phyloP scores from a whole-genome alignment of 2,888 invertebrate species.

The Deilephila elpenor region DNA sequence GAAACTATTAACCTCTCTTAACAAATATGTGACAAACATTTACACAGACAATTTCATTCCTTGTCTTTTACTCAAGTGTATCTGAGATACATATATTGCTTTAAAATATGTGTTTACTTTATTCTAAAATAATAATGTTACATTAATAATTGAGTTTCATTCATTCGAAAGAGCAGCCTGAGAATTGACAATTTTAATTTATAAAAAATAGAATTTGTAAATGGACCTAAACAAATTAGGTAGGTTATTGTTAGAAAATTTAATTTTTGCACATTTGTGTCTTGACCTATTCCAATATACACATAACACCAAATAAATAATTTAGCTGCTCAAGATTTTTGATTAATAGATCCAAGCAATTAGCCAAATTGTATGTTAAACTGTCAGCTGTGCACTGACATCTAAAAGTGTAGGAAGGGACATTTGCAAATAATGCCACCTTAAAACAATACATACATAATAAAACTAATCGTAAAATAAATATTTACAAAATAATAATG shows the following conservation, averaged over 20 bases:
- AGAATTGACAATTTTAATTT: conserved; percentile 71
- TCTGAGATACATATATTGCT: conserved; percentile 70
- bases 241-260: conserved; percentile 19
- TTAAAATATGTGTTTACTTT: conserved; percentile 63
- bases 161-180: conserved; percentile 70
- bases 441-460: conserved; percentile 36
- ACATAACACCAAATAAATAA: conserved; percentile 19
- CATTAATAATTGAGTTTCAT: conserved; percentile 71
- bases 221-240: conserved; percentile 20
- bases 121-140: conserved; percentile 67
- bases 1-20: conserved; percentile 82
- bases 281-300: conserved; percentile 14
- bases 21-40: conserved; percentile 72
- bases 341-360: conserved; percentile 16
- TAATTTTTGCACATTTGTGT: conserved; percentile 2
- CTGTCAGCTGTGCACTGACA: background rate
- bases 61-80: conserved; percentile 61
- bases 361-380: conserved; percentile 21
- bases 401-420: conserved; percentile 12
- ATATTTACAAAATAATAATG: conserved; percentile 50
- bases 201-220: conserved; percentile 27
- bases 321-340: conserved; percentile 15
- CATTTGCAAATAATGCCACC: conserved; percentile 1
- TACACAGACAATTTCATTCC: conserved; percentile 65
- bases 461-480: conserved; percentile 43